Evolutionary conservation across 2,797 vertebrate species (phyloP), one percentile per base, ranked within the genome.

Genomic region (Neopelma chrysocephalum): DNA sequence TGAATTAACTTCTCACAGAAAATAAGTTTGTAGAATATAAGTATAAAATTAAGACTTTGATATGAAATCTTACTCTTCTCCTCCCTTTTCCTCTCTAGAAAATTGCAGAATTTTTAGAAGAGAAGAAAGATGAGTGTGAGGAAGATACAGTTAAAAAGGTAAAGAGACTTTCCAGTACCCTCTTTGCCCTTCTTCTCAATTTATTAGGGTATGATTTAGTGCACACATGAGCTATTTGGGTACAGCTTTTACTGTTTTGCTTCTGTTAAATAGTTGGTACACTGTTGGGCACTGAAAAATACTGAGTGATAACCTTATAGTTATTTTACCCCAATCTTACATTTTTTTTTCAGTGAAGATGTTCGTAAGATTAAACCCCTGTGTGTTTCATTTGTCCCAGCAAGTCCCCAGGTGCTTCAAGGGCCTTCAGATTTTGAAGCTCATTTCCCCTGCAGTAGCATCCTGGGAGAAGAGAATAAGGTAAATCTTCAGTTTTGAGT

Each of bases 1-100:
- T 96, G 97, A 97, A 96, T 97, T 97, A 97, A 97, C 93, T 96
- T 97, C 94, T 96, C 92, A 77, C 85, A 96, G 89, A 94, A 96
- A 96, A 76, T 66, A 94, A 96, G 82, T 88, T 94, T 94, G 88
- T 82, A 73, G 50, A 87, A 91, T 94, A 43, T 71, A 89, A 95
- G 51, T 69, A 78, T 77, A 87, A 94, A 96, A 94, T 82, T 42
- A 83, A 72, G 86, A 51, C 45, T 91, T 92, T 64, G 51, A 85
- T 90, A 87, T 68, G 56, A 93, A 94, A 81, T 50, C 51, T 80
- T 76, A 81, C 29, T 81, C 23, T 81, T 78, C 26, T 82, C 7
- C 27, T 50, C 20, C 26, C 10, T 15, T 15, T 25, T 5, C 1
- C 5, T 23, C 34, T 12, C 17, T 8, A 36, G 71, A 83, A 75